Conservation (phyloP, 2,797 vertebrate species). For the Halcyon smyrnensis region DNA sequence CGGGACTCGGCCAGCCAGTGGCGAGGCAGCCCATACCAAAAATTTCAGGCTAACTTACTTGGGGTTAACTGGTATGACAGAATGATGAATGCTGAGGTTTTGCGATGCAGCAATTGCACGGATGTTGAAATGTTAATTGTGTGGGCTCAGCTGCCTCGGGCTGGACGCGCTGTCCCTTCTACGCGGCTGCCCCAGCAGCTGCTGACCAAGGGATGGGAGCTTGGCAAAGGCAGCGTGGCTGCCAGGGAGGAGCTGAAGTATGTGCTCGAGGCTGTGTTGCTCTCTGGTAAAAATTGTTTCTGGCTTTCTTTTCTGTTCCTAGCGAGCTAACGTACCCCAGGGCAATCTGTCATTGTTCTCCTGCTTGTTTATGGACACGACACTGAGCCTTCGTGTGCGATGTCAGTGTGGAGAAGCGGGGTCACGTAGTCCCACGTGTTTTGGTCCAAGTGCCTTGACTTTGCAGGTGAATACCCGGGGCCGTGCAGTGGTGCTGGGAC, state of each 20-base stretch:
- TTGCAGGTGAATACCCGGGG: accelerated
- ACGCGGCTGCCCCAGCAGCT: neutral
- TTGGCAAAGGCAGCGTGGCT: neutral
- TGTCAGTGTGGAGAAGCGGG: neutral
- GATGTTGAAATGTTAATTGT: conserved; percentile 46
- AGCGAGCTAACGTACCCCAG: accelerated
- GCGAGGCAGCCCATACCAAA: neutral
- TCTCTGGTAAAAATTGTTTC: neutral
- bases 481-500: neutral
- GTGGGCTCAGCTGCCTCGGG: conserved; percentile 16
- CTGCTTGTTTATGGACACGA: neutral
- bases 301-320: neutral
- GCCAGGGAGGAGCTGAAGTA: neutral
- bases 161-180: neutral
- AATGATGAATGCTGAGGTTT: conserved; percentile 62
- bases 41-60: conserved; percentile 2
- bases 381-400: accelerated
- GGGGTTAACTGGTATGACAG: conserved; percentile 17
- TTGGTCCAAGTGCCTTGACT: neutral
- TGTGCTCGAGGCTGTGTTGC: neutral
- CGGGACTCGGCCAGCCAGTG: neutral
- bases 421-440: accelerated
- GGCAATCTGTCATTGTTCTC: neutral
- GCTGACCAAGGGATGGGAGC: neutral
- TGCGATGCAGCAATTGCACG: neutral